Evolutionary conservation across 2,113 vertebrate genomes (phyloP).

Genomic region (Lepisosteus oculatus): DNA sequence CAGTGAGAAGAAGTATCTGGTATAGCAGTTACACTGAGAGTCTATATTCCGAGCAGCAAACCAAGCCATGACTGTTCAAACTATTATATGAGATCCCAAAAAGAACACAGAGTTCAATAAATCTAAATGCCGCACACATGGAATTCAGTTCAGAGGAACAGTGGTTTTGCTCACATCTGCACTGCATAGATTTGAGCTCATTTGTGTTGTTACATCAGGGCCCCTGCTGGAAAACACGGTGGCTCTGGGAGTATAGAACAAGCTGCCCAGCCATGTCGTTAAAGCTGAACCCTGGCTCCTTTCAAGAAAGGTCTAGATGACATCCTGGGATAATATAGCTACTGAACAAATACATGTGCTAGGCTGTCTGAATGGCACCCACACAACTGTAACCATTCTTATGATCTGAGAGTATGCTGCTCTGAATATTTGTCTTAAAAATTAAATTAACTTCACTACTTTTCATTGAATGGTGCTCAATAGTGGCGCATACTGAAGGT

Average conservation of each 20-base stretch:
- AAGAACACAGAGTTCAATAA: slow-evolving; percentile 27
- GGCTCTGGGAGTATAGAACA: slow-evolving; percentile 17
- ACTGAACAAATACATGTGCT: too few species aligned
- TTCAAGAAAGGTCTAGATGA: too few species aligned
- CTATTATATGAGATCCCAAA: slow-evolving; percentile 21
- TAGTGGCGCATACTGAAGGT: too few species aligned
- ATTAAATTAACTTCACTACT: too few species aligned
- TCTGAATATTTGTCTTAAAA: too few species aligned
- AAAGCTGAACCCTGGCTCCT: too few species aligned
- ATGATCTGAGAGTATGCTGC: too few species aligned
- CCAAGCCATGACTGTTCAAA: slow-evolving; percentile 23
- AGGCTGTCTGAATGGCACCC: too few species aligned
- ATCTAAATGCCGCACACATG: slow-evolving; percentile 18
- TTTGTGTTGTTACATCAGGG: slow-evolving; percentile 19
- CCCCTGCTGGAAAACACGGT: slow-evolving; percentile 27
- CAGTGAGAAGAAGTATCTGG: slow-evolving; percentile 23
- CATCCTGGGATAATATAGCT: too few species aligned
- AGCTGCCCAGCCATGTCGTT: too few species aligned
- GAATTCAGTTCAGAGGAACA: slow-evolving; percentile 28
- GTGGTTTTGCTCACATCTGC: slow-evolving; percentile 13
- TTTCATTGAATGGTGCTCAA: too few species aligned
- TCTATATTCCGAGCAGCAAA: slow-evolving; percentile 30
- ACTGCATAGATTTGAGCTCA: neutral
- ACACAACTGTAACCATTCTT: too few species aligned
- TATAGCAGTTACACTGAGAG: slow-evolving; percentile 28